phyloP scores from a whole-genome alignment of 2,797 vertebrate species.

The Coregonus sp. region DNA sequence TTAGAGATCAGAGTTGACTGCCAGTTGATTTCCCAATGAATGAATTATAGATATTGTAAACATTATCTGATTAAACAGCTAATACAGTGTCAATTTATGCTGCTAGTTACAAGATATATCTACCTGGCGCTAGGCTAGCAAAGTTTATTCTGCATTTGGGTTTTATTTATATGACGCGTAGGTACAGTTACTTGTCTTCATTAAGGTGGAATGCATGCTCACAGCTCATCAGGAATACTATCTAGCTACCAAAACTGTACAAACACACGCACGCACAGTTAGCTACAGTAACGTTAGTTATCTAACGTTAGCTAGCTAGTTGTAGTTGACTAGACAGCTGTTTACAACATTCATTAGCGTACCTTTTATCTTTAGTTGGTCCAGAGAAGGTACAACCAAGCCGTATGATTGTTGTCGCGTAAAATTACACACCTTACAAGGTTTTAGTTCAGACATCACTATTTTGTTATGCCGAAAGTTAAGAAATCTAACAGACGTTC shows the following conservation, averaged over 20 bases:
- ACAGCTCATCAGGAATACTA: no score
- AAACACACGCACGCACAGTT: background rate
- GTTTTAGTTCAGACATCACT: conserved; percentile 67
- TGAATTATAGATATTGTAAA: background rate
- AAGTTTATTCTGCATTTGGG: no score
- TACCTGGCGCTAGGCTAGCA: no score
- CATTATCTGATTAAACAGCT: background rate
- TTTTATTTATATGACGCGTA: no score
- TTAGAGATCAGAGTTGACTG: no score
- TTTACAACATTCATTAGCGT: conserved; percentile 2
- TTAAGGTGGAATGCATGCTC: no score
- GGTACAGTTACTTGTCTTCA: no score
- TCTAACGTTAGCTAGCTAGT: background rate
- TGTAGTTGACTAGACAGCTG: background rate
- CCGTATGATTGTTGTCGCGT: conserved; percentile 70
- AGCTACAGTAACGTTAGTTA: background rate
- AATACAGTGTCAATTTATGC: background rate
- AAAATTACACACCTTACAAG: conserved; percentile 75
- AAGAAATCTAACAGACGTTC: background rate
- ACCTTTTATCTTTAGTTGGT: conserved; percentile 76
- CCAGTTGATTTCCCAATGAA: no score
- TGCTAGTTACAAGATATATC: no score
- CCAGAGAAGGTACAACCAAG: conserved; percentile 64
- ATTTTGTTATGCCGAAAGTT: background rate
- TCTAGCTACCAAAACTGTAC: background rate